Evolutionary conservation across 2,888 invertebrate genomes (phyloP), one percentile per base, ranked within the genome.

Genomic region (Thelaira solivaga): DNA sequence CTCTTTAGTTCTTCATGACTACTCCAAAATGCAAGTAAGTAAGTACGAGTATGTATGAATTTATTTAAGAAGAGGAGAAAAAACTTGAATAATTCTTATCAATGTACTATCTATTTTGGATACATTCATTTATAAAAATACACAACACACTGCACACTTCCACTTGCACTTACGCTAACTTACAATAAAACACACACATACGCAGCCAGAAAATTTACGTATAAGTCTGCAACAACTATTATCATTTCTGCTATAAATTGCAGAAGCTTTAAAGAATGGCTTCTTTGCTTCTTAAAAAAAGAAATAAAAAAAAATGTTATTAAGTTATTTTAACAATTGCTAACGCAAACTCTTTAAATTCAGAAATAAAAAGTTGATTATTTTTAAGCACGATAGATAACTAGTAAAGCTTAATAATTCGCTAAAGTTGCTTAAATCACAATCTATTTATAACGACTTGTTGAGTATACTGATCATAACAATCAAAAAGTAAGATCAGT

Each of bases 121-220:
- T 83, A 86, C 86, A 86, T 86, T 86, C 86, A 86, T 86, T 85
- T 86, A 84, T 83, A 81, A 81, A 81, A 81, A 71, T 75, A 82
- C 79, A 81, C 76, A 82, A 80, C 68, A 65, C 47, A 73, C 47
- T 61, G 64, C 62, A 68, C 41, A 72, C 41, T 22, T 10, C 64
- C 29, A 53, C 26, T 55, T 20, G n/a, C n/a, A 39, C 41, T 41
- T 31, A 24, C 55, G n/a, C 8, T 34, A 45, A 39, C 22, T n/a
- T n/a, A n/a, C n/a, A n/a, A n/a, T n/a, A n/a, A 39, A 13, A 2
- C 11, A n/a, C 3, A 34, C 34, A 34, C 11, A 34, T 34, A 34
- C n/a, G 34, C 41, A n/a, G 11, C 16, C 41, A n/a, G 11, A 11
- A 55, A 24, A 36, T 2, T 8, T 29, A 59, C 39, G 20, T 20